Evolutionary conservation across 2,888 invertebrate species (phyloP), one percentile per base, ranked within the genome.

Genomic region (Halocaridina rubra): DNA sequence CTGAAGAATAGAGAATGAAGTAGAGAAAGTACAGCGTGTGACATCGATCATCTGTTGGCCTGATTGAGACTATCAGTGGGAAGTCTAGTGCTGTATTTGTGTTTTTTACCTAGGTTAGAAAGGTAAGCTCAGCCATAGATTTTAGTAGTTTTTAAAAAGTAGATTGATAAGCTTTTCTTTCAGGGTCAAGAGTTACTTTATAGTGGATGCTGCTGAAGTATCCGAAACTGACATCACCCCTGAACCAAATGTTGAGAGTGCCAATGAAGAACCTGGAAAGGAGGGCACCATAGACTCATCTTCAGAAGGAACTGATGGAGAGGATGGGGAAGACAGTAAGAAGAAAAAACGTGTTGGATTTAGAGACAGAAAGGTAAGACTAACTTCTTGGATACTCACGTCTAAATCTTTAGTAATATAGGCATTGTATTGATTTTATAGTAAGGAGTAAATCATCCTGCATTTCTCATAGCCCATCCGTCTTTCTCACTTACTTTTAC

Each of bases 291-390:
- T 75, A 32, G 74, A 75, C 0, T 39, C 39, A 0, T 32, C 77
- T 13, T 33, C 82, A 5, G 81, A 75, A 13, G 77, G 77, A 22
- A 30, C 67, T 16, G 84, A 79, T 10, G 29, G 32, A 16, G 78
- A 84, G 5, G 87, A 85, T 3, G 84, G 39, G 1, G 72, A 64
- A 24, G 69, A 77, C 32, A 64, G n/a, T 29, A 78, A 39, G 78
- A 85, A 87, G 46, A 88, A 86, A 67, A 81, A 87, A 59, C 80
- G 80, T 1, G 80, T 88, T 10, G 88, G 88, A 69, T 88, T 88
- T 75, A 75, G 88, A 78, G 86, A 88, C 59, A 80, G 88, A 53
- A 88, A 88, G 82, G 88, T 88, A 59, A 96, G 95, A 97, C 97
- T 92, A 89, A 89, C 46, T 67, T 53, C 10, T 30, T 39, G 10